A percentile compares a stretch with the other conserved stretches of the same genome.
Conservation (phyloP, 2,113 vertebrate species). For the Myotis davidii region DNA sequence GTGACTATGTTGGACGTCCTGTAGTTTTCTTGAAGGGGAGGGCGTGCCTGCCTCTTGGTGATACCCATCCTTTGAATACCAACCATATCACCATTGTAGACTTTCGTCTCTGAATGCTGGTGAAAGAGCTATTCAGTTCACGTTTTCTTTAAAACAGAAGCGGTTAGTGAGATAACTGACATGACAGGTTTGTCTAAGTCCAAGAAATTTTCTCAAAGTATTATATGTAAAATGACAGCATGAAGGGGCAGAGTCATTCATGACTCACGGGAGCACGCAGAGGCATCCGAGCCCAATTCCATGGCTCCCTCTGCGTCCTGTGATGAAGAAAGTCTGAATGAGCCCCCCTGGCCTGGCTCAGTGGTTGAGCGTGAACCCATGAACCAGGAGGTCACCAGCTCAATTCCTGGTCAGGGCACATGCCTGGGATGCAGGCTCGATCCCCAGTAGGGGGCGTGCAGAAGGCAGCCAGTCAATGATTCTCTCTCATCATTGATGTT, state of each 20-base stretch:
- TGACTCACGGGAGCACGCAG: background rate
- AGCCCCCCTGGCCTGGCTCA: too few species aligned
- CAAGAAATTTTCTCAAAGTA: background rate
- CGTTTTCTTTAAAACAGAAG: background rate
- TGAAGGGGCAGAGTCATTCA: background rate
- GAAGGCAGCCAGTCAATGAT: too few species aligned
- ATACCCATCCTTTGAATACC: background rate
- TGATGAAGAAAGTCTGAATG: too few species aligned
- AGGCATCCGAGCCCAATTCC: too few species aligned
- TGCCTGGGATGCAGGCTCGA: too few species aligned
- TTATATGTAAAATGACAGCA: background rate
- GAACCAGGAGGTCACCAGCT: too few species aligned
- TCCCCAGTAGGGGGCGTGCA: too few species aligned
- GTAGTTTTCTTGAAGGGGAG: background rate
- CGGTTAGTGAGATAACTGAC: background rate
- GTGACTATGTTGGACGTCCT: background rate
- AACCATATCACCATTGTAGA: background rate
- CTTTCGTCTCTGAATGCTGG: background rate
- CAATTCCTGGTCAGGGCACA: too few species aligned
- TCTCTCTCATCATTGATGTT: too few species aligned
- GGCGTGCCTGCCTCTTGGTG: background rate
- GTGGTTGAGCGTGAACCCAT: too few species aligned
- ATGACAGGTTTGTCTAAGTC: background rate
- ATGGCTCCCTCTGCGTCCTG: too few species aligned
- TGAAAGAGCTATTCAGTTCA: background rate